These are phyloP conservation scores for Oreochromis aureus DNA, from an alignment of 2,113 vertebrate species.

Conservation along the genomic window DNA sequence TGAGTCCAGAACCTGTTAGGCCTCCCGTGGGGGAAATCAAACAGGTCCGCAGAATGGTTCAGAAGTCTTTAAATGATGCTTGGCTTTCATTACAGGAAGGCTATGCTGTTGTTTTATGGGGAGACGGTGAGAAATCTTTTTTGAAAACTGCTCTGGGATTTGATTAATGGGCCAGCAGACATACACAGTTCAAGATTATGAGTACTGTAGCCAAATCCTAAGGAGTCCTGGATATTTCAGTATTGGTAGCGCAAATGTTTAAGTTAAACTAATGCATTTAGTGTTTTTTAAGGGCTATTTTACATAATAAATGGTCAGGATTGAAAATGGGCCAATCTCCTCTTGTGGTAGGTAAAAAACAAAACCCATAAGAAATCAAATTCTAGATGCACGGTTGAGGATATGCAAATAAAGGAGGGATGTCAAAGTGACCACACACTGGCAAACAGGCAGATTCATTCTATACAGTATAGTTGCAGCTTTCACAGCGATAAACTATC, in stretches of 20 bases:
- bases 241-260: neutral
- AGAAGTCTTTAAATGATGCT: neutral
- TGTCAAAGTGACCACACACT: neutral
- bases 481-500: neutral
- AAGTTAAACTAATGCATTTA: neutral
- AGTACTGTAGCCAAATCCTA: neutral
- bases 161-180: neutral
- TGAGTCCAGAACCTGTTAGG: conserved; percentile 2
- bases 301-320: neutral
- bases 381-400: neutral
- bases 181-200: neutral
- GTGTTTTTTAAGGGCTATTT: fast-evolving
- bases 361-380: neutral
- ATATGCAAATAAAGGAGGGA: neutral
- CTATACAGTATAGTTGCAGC: neutral
- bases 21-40: neutral
- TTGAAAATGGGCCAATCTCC: neutral
- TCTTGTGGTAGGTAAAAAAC: neutral
- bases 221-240: neutral
- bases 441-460: neutral
- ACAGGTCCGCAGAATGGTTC: neutral
- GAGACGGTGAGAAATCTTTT: neutral
- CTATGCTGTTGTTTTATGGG: neutral
- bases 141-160: neutral
- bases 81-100: neutral